phyloP scores from a whole-genome alignment of 2,113 vertebrate species.

The Probosciger aterrimus region DNA sequence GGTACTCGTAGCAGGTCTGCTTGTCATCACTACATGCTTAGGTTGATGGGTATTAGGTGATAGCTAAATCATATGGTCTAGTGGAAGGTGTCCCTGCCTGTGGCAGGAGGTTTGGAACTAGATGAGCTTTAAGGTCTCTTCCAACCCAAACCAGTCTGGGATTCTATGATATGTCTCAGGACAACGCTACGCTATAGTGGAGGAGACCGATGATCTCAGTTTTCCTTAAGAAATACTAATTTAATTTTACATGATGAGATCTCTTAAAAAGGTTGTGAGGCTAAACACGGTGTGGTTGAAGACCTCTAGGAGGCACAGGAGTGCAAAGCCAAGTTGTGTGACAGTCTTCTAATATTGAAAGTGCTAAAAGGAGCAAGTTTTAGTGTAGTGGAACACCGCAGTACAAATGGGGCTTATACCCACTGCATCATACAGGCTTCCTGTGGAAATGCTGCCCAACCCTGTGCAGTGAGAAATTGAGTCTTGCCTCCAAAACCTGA shows the following conservation, averaged over 20 bases:
- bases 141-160: background rate
- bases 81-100: background rate
- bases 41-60: background rate
- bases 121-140: background rate
- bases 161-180: background rate
- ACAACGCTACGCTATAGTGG: rapidly evolving
- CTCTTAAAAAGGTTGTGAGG: background rate
- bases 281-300: background rate
- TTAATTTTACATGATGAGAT: background rate
- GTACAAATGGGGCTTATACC: background rate
- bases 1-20: background rate
- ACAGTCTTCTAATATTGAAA: background rate
- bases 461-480: background rate
- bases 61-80: background rate
- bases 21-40: background rate
- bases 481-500: background rate
- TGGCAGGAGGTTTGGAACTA: background rate
- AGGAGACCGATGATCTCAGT: background rate
- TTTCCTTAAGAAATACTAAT: background rate
- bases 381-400: rapidly evolving
- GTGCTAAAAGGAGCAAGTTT: background rate
- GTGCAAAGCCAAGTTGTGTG: background rate
- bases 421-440: rapidly evolving
- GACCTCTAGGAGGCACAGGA: background rate
- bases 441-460: background rate